Evolutionary conservation across 1,140 invertebrate genomes (phyloP).

Genomic region (Whitmania pigra): DNA sequence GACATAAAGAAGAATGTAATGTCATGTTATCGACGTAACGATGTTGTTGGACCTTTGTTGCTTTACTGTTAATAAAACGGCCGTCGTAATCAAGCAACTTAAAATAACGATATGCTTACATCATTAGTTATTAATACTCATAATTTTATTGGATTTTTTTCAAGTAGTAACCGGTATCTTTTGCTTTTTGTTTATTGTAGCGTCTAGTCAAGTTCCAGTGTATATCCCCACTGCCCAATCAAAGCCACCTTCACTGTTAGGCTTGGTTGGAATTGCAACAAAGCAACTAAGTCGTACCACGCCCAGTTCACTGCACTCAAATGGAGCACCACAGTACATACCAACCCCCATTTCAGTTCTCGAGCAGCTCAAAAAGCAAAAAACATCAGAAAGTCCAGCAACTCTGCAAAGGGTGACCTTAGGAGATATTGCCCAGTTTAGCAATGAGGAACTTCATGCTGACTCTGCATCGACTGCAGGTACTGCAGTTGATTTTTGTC

Average conservation of each 20-base stretch:
- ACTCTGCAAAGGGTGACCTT: no score
- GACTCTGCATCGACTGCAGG: no score
- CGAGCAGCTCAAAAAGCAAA: background rate
- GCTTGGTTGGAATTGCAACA: no score
- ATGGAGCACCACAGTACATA: conserved; percentile 1
- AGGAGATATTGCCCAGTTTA: no score
- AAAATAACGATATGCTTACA: background rate
- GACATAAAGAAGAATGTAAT: conserved; percentile 52
- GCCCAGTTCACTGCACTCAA: background rate
- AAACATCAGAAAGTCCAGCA: no score
- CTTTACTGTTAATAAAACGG: background rate
- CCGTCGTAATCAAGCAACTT: no score
- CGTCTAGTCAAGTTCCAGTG: background rate
- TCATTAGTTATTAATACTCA: background rate
- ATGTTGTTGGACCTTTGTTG: background rate
- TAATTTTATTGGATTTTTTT: background rate
- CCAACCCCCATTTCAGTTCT: conserved; percentile 8
- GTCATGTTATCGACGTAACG: no score
- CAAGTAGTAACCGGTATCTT: background rate
- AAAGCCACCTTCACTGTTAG: background rate
- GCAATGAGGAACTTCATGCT: no score
- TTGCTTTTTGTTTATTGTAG: conserved; percentile 2
- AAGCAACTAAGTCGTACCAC: background rate
- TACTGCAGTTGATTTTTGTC: no score
- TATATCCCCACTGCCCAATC: background rate